These are phyloP conservation scores for Lophius americanus DNA, from an alignment of 2,797 vertebrate species.

Conservation along the genomic window DNA sequence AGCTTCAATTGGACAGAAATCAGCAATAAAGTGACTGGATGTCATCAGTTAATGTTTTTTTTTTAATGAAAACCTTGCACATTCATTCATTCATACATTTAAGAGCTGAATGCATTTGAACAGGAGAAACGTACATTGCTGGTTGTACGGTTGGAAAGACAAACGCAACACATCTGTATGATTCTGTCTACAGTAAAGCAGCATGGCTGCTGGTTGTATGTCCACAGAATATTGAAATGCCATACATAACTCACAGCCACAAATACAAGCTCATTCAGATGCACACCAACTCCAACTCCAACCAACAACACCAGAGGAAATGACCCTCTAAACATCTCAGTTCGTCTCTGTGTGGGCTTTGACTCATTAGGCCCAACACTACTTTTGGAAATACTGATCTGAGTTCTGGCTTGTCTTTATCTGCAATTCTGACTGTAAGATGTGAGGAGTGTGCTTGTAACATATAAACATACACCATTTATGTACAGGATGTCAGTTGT, in stretches of 20 bases:
- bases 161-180: conserved; percentile 44
- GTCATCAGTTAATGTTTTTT: neutral
- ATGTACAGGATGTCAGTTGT: conserved; percentile 24
- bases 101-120: conserved; percentile 6
- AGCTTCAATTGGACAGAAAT: conserved; percentile 22
- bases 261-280: conserved; percentile 56
- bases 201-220: conserved; percentile 67
- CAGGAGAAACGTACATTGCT: conserved; percentile 28
- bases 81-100: conserved; percentile 1
- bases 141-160: conserved; percentile 40
- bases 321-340: conserved; percentile 67
- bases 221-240: conserved; percentile 72
- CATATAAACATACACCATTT: conserved; percentile 38
- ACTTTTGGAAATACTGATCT: conserved; percentile 54
- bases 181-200: conserved; percentile 58
- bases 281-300: conserved; percentile 51
- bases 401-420: conserved; percentile 56
- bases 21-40: neutral
- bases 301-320: conserved; percentile 67
- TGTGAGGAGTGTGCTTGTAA: conserved; percentile 26
- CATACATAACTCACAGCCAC: conserved; percentile 62
- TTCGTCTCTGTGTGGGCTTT: conserved; percentile 24
- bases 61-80: conserved; percentile 12
- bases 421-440: conserved; percentile 16
- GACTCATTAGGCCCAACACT: conserved; percentile 49